Percentiles rank a stretch among this genome's conserved stretches.
These are phyloP conservation scores for Sinelater perroti DNA, from an alignment of 2,888 invertebrate genomes.

Conservation along the genomic window DNA sequence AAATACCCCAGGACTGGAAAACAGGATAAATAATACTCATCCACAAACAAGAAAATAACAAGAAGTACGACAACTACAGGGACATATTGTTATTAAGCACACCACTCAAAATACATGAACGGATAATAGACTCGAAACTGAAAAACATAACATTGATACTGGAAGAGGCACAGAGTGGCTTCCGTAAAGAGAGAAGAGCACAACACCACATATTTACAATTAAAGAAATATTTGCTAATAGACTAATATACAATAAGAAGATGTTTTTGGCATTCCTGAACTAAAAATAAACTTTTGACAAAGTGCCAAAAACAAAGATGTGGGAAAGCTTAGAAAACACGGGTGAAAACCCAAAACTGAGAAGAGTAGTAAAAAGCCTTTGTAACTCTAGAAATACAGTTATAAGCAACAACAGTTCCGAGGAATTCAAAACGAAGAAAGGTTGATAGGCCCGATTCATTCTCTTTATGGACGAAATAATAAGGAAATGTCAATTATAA, in stretches of 20 bases:
- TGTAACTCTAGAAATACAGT: too few relatives aligned
- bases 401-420: background rate
- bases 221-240: constrained; percentile 29
- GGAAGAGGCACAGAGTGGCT: constrained; percentile 32
- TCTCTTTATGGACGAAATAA: constrained; percentile 17
- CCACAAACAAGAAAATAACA: constrained; percentile 30
- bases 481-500: constrained; percentile 4
- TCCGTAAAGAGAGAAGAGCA: constrained; percentile 20
- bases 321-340: constrained; percentile 24
- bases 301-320: constrained; percentile 19
- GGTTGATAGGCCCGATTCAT: constrained; percentile 24
- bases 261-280: constrained; percentile 34
- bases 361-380: too few relatives aligned
- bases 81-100: too few relatives aligned
- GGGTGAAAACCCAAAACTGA: background rate
- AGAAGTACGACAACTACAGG: too few relatives aligned
- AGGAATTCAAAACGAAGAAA: constrained; percentile 5
- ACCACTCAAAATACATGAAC: constrained; percentile 29
- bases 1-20: constrained; percentile 30
- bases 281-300: constrained; percentile 38
- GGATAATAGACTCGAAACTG: constrained; percentile 25
- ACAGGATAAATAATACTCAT: constrained; percentile 31
- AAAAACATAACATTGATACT: constrained; percentile 5
- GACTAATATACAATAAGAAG: constrained; percentile 11
- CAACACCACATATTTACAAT: constrained; percentile 35